phyloP scores from a whole-genome alignment of 2,888 invertebrate genomes.

The Drosophila bunnanda region DNA sequence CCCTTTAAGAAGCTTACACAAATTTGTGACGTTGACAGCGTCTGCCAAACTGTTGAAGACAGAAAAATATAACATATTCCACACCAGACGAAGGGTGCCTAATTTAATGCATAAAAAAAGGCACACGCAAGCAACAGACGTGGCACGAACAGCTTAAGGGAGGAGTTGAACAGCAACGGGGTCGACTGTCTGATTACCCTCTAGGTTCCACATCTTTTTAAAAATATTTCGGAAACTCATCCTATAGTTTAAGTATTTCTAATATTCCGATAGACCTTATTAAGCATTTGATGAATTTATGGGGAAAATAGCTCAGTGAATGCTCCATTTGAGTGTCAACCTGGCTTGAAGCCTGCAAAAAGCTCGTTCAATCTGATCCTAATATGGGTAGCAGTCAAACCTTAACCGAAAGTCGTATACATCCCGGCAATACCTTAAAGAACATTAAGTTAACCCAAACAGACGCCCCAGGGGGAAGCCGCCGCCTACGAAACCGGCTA shows the following conservation, averaged over 20 bases:
- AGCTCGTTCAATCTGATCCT: background rate
- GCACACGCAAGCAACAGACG: constrained; percentile 57
- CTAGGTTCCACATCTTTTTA: background rate
- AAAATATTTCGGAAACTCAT: too few species aligned
- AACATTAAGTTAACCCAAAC: constrained; percentile 35
- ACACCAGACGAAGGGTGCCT: constrained; percentile 44
- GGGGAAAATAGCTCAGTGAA: too few species aligned
- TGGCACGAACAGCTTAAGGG: constrained; percentile 23
- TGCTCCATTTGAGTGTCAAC: too few species aligned
- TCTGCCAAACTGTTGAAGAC: constrained; percentile 35
- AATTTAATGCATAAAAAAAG: constrained; percentile 70
- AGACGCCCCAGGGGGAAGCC: constrained; percentile 20
- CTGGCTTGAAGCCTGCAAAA: too few species aligned
- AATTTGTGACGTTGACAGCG: constrained; percentile 50
- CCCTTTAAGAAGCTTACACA: constrained; percentile 54
- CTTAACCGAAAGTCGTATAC: background rate
- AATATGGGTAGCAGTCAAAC: too few species aligned
- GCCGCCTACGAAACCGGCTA: constrained; percentile 27
- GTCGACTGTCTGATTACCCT: constrained; percentile 36
- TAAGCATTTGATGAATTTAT: background rate
- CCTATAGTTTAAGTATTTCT: background rate
- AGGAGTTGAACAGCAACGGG: background rate
- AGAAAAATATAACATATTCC: constrained; percentile 51
- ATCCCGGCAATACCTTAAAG: background rate
- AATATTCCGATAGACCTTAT: background rate